Percentiles rank a stretch among this genome's conserved stretches.
phyloP scores from a whole-genome alignment of 2,797 vertebrate species.

The Eutrigla gurnardus region DNA sequence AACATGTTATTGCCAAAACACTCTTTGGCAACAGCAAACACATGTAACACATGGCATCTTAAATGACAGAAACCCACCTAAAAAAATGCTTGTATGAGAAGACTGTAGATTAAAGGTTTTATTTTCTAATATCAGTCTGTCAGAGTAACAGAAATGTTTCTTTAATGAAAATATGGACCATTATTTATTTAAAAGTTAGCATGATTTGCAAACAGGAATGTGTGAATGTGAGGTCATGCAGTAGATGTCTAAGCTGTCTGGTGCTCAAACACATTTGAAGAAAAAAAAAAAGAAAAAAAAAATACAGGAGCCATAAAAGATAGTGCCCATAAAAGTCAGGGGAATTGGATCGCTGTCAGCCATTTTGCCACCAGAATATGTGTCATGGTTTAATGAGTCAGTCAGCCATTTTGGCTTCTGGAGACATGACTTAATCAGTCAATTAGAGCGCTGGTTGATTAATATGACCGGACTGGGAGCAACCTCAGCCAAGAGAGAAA shows the following conservation, averaged over 20 bases:
- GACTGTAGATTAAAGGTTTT: background rate
- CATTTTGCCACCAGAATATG: constrained; percentile 65
- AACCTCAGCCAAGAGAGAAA: constrained; percentile 70
- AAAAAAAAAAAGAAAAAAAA: background rate
- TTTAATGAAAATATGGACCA: background rate
- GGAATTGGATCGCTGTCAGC: constrained; percentile 52
- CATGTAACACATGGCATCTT: background rate
- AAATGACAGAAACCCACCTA: background rate
- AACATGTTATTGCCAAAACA: background rate
- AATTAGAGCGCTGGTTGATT: constrained; percentile 71
- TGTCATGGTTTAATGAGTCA: constrained; percentile 67
- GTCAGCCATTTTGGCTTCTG: constrained; percentile 74
- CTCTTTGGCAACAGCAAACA: background rate
- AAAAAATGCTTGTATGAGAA: constrained; percentile 5
- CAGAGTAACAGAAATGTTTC: background rate
- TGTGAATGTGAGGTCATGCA: background rate
- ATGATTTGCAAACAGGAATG: background rate
- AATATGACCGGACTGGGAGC: constrained; percentile 73
- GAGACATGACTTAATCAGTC: constrained; percentile 73
- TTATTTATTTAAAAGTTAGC: background rate
- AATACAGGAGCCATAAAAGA: constrained; percentile 1
- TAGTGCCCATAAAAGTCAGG: constrained; percentile 45
- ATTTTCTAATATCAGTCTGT: background rate
- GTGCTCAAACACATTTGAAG: constrained; percentile 19
- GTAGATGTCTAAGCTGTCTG: background rate